Conservation (phyloP, 2,113 vertebrate genomes). For the Microcebus lehilahytsara region DNA sequence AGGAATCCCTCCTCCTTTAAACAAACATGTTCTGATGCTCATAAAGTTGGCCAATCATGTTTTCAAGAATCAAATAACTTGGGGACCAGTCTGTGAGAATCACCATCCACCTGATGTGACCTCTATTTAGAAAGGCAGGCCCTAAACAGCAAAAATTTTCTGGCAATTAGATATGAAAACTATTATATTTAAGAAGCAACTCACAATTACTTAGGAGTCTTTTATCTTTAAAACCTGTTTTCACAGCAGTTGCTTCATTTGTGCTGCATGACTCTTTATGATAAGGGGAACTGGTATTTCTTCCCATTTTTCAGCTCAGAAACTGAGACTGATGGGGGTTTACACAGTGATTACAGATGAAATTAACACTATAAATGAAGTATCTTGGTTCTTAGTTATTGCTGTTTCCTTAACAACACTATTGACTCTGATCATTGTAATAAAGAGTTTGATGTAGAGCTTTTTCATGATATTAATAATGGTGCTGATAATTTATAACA, state of each 20-base stretch:
- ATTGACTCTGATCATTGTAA: background rate
- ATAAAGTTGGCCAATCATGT: background rate
- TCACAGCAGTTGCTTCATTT: background rate
- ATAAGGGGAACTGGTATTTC: background rate
- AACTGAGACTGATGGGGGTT: background rate
- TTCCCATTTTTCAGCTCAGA: background rate
- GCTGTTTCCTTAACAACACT: background rate
- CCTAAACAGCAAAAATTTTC: conserved; percentile 19
- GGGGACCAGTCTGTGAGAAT: background rate
- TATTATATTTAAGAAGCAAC: conserved; percentile 5
- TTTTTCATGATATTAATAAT: background rate
- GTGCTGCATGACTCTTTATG: background rate
- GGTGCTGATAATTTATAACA: background rate
- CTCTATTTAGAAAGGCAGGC: background rate
- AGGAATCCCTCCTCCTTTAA: background rate
- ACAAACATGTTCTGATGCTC: background rate
- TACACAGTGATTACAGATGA: background rate
- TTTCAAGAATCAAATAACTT: background rate
- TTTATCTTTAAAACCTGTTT: background rate
- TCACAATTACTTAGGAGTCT: background rate
- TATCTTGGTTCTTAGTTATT: background rate
- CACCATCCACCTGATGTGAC: background rate
- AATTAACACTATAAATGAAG: background rate
- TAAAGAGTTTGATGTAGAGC: background rate
- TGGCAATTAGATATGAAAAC: conserved; percentile 14